Evolutionary conservation across 2,113 vertebrate genomes (phyloP).

Genomic region (Galbula dea): DNA sequence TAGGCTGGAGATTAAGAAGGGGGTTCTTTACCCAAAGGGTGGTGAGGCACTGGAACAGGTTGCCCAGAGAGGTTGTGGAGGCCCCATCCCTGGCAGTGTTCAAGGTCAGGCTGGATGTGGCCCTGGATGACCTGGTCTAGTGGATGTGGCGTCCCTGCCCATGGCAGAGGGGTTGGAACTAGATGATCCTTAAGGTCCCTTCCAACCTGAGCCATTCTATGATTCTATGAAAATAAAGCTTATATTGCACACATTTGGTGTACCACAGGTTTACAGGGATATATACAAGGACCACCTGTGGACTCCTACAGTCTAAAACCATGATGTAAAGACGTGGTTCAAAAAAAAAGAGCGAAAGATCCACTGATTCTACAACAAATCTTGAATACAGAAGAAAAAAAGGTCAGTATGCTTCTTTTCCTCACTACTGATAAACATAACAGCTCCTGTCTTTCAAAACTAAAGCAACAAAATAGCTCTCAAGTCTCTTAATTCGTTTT

Average conservation of each 20-base stretch:
- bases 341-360: background rate
- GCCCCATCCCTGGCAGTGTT: too few relatives aligned
- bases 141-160: too few relatives aligned
- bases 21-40: too few relatives aligned
- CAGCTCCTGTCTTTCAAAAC: background rate
- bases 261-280: background rate
- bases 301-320: background rate
- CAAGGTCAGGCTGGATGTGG: too few relatives aligned
- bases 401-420: background rate
- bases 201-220: too few relatives aligned
- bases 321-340: background rate
- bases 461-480: background rate
- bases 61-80: too few relatives aligned
- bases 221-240: too few relatives aligned
- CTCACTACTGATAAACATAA: background rate
- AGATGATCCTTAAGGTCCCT: too few relatives aligned
- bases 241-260: background rate
- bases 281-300: background rate
- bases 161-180: too few relatives aligned
- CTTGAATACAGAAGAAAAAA: background rate
- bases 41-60: too few relatives aligned
- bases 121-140: too few relatives aligned
- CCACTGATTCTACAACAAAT: background rate
- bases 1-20: too few relatives aligned
- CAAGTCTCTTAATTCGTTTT: background rate